phyloP scores from a whole-genome alignment of 2,888 invertebrate species.

The Catocala fraxini region DNA sequence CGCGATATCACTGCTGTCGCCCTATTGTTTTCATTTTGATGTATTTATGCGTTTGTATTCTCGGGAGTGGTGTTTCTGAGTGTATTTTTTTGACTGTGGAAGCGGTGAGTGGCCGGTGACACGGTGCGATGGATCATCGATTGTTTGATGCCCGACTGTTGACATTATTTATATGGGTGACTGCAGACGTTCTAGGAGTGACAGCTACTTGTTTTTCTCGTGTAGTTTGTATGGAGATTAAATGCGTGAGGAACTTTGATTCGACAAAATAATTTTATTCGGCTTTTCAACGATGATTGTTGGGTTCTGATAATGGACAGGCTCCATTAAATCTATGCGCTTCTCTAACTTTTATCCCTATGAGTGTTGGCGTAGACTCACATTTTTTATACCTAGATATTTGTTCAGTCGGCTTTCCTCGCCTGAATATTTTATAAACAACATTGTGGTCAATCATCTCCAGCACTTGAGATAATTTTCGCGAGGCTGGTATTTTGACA shows the following conservation, averaged over 20 bases:
- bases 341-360: no score
- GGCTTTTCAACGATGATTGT: no score
- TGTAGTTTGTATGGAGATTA: slow-evolving; percentile 53
- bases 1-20: slow-evolving; percentile 82
- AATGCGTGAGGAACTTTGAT: slow-evolving; percentile 38
- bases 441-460: no score
- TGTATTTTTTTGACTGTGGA: slow-evolving; percentile 58
- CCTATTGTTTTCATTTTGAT: slow-evolving; percentile 87
- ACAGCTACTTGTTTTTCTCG: slow-evolving; percentile 61
- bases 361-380: no score
- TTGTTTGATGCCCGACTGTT: slow-evolving; percentile 70
- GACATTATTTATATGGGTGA: slow-evolving; percentile 76
- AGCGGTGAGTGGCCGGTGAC: slow-evolving; percentile 75
- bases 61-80: slow-evolving; percentile 71
- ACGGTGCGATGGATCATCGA: slow-evolving; percentile 71
- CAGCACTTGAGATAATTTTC: no score
- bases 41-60: slow-evolving; percentile 83
- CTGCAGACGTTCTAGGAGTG: slow-evolving; percentile 62
- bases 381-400: no score
- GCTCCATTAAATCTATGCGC: no score
- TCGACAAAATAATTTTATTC: not conserved
- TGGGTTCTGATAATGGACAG: no score
- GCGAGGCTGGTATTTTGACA: no score
- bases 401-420: no score
- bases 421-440: no score